These are phyloP conservation scores for Tribolium madens DNA, from an alignment of 1,140 invertebrate genomes.

Conservation along the genomic window DNA sequence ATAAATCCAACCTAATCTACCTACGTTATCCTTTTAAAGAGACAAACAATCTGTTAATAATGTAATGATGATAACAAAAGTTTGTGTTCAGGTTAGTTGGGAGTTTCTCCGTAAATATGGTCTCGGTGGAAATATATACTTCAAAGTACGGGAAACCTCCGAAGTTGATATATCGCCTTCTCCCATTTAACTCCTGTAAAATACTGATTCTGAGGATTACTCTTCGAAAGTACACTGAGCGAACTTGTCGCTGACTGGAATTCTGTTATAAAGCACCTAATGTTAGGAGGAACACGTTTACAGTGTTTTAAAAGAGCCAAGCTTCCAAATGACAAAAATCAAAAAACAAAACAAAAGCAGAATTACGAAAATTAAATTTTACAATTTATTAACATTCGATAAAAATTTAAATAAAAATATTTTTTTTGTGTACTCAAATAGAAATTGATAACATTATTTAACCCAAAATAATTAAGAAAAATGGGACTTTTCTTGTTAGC, in stretches of 20 bases:
- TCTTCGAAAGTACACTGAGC: constrained; percentile 20
- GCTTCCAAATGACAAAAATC: too few relatives aligned
- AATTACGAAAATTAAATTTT: too few relatives aligned
- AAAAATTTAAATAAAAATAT: too few relatives aligned
- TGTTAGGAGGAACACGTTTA: background rate
- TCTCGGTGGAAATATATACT: constrained; percentile 8
- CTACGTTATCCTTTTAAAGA: too few relatives aligned
- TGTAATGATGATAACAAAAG: background rate
- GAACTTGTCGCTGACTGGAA: constrained; percentile 21
- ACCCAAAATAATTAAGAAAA: too few relatives aligned
- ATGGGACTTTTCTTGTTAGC: too few relatives aligned
- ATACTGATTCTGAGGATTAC: constrained; percentile 24
- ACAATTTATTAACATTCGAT: too few relatives aligned
- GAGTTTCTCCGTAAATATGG: background rate
- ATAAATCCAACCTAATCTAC: background rate
- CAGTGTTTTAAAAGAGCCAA: too few relatives aligned
- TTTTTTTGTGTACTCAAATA: too few relatives aligned
- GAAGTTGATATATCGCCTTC: constrained; percentile 31
- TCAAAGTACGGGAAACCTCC: constrained; percentile 23
- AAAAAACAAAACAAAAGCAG: too few relatives aligned
- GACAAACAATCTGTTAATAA: background rate
- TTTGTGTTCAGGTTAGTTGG: background rate
- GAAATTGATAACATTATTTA: too few relatives aligned
- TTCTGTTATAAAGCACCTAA: constrained; percentile 1
- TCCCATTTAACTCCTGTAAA: constrained; percentile 34